Evolutionary conservation across 1,140 invertebrate species (phyloP), one percentile per base, ranked within the genome.

Genomic region (Araneus ventricosus): DNA sequence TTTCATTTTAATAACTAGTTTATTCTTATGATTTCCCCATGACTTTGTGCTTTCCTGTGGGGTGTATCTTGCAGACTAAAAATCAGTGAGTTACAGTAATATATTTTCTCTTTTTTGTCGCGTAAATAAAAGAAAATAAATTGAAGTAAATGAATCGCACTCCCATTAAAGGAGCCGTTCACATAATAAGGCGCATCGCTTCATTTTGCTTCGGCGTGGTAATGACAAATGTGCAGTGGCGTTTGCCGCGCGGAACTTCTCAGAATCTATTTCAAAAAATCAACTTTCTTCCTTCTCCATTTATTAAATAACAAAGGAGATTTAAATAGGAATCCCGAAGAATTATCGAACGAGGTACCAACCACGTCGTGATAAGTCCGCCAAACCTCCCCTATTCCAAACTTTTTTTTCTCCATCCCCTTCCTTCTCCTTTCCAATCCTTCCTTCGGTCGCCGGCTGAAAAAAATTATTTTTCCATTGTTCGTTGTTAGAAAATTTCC

Each of bases 261-360:
- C 30, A 75, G 67, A 75, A 75, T 75, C 67, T 17, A 37, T 75
- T 75, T 75, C 67, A 88, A 70, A 67, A 87, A 63, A 39, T 61
- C 30, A 52, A 67, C 37, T 86, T 86, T 67, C 59, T 67, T 67
- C 61, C 30, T 22, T 22, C 5, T n/a, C 57, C 61, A 67, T 89
- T 89, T 89, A 89, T 89, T 89, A 89, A 79, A 89, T 57, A 75
- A 89, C 59, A 41, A 67, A 79, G 45, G 61, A 24, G 52, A 82
- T 82, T 90, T 90, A 82, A 90, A 90, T 59, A 57, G 75, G 30
- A 90, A 90, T 82, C 57, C 75, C 45, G 75, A 37, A 90, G 75
- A 80, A 82, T 82, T 90, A 90, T 90, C 34, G 88, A 89, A 89
- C 88, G 59, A 30, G 17, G 24, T 22, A 22, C 61, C 24, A 30